Base-by-base conservation (phyloP, 2,113 vertebrate species). In the Murina feae region DNA sequence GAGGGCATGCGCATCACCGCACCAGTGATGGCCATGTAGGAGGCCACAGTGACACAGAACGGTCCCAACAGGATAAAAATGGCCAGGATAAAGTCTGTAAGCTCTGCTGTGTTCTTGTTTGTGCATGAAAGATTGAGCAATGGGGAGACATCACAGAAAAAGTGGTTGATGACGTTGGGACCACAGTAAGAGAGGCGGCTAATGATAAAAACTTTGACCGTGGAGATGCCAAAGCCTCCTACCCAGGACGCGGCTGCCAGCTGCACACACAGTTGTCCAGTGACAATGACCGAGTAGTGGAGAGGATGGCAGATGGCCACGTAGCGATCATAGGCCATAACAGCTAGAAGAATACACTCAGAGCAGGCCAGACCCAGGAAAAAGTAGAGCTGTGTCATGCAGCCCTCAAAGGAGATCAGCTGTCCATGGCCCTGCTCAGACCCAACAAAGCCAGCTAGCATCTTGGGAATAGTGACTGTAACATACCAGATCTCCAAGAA, bases 341-440 rank as follows among this genome's bases (percentile, higher is more conserved):
- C 94, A 1, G 97, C 95, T 3, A 97, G 96, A 80, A 97, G 97
- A 14, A 96, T 95, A 94, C 97, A 97, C 53, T 98, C 97, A 53
- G 97, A 95, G 84, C 97, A 97, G 23, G 92, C 97, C 55, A 96
- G 79, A 60, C 96, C 97, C 39, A 98, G 92, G 93, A 98, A 98
- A 71, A 97, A 98, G 93, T 96, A 98, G 35, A 98, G 97, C 72
- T 98, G 97, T 2, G 95, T 96, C 83, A 97, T 97, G 89, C 97
- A 98, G 12, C 97, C 97, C n/a, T 97, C 96, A 69, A 97, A 98
- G 51, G 98, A 97, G 55, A 98, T 98, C 3, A 69, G 83, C 75
- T 97, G 97, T 13, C 95, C 90, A 8, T 5, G 85, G 17, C 25
- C 63, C 51, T 89, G 79, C 44, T 66, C 95, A 35, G 82, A 75